Evolutionary conservation across 1,140 invertebrate genomes (phyloP).

Genomic region (Trichoplusia ni): DNA sequence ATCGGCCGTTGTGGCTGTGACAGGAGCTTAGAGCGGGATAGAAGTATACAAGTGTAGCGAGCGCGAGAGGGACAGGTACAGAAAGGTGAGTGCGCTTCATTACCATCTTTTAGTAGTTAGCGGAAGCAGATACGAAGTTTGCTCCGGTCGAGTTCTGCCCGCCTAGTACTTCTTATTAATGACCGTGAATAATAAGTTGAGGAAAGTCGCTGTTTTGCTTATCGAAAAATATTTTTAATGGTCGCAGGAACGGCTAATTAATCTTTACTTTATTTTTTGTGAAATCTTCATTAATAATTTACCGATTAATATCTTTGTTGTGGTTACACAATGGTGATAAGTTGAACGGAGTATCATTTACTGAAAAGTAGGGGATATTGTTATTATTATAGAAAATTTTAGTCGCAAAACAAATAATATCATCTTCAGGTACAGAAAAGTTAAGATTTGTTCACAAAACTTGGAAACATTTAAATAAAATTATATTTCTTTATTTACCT

Average conservation of each 20-base stretch:
- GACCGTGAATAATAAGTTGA: conserved; percentile 53
- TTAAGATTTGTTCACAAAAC: no score
- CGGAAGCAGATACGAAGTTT: conserved; percentile 70
- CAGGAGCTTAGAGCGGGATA: conserved; percentile 59
- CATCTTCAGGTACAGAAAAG: no score
- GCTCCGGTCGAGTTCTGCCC: conserved; percentile 60
- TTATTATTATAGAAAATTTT: no score
- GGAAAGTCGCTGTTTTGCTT: conserved; percentile 29
- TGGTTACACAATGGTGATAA: no score
- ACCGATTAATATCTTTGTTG: no score
- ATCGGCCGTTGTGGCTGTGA: conserved; percentile 71
- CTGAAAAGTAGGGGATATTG: no score
- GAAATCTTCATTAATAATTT: no score
- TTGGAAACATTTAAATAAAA: no score
- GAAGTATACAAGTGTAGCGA: conserved; percentile 2
- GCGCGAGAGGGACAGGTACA: conserved; percentile 48
- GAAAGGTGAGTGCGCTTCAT: conserved; percentile 74
- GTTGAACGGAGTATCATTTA: no score
- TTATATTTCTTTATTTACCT: no score
- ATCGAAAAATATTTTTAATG: conserved; percentile 29
- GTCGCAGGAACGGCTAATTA: not conserved
- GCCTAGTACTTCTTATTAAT: conserved; percentile 71
- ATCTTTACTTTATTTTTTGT: not conserved
- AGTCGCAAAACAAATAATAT: no score
- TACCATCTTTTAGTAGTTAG: conserved; percentile 77